These are phyloP conservation scores for Mustelus asterias DNA, from an alignment of 2,113 vertebrate genomes.

Conservation along the genomic window DNA sequence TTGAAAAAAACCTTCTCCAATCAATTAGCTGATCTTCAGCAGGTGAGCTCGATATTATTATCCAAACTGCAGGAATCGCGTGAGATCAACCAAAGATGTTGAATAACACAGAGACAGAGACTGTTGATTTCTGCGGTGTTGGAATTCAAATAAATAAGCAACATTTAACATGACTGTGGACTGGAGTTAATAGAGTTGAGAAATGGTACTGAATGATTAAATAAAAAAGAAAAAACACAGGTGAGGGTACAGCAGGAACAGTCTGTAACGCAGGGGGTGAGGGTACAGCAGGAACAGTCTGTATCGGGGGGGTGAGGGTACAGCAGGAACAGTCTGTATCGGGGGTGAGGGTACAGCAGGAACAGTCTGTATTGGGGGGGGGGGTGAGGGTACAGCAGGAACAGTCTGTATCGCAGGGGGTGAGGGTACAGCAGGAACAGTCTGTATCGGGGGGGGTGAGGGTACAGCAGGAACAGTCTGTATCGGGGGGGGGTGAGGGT, in stretches of 20 bases:
- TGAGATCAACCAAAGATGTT: background rate
- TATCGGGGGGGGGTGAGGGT: too few relatives aligned
- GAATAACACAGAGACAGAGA: background rate
- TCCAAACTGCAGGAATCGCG: background rate
- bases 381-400: too few relatives aligned
- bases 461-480: too few relatives aligned
- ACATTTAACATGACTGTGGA: background rate
- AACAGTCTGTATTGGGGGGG: too few relatives aligned
- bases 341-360: too few relatives aligned
- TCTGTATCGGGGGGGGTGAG: too few relatives aligned
- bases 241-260: background rate
- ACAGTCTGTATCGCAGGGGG: too few relatives aligned
- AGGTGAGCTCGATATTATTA: background rate
- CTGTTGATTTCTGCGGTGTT: background rate
- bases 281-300: too few relatives aligned
- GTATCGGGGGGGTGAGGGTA: too few relatives aligned
- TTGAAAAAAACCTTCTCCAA: background rate
- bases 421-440: too few relatives aligned
- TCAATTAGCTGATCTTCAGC: background rate
- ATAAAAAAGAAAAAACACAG: background rate
- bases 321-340: too few relatives aligned
- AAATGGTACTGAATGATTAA: background rate
- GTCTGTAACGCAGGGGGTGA: too few relatives aligned
- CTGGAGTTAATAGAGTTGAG: background rate
- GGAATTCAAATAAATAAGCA: background rate